These are phyloP conservation scores for Sinopyrophorus schimmeli DNA, from an alignment of 2,888 invertebrate genomes.

Conservation along the genomic window DNA sequence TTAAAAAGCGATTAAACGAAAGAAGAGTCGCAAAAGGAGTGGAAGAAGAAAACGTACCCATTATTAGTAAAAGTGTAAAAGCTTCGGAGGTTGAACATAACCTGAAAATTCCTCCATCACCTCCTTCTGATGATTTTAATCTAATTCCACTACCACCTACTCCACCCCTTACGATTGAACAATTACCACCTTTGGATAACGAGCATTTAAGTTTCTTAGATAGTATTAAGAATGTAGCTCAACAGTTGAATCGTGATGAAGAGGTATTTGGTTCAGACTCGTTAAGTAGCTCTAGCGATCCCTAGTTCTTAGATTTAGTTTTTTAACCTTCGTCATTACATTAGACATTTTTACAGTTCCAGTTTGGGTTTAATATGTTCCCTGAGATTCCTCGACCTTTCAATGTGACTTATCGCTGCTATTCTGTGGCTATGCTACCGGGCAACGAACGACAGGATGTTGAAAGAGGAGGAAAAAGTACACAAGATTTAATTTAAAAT, in stretches of 20 bases:
- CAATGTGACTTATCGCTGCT: slow-evolving; percentile 85
- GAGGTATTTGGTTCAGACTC: slow-evolving; percentile 25
- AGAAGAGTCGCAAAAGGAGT: slow-evolving; percentile 1
- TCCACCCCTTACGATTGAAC: neutral
- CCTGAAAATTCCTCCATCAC: neutral
- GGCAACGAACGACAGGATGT: slow-evolving; percentile 93
- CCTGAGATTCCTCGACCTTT: slow-evolving; percentile 81
- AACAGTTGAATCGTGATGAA: slow-evolving; percentile 22
- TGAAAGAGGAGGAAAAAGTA: slow-evolving; percentile 96
- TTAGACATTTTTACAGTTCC: slow-evolving; percentile 60
- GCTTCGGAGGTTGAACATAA: neutral
- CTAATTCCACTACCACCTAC: slow-evolving; percentile 5
- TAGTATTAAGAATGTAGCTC: slow-evolving; percentile 15
- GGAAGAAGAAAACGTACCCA: neutral
- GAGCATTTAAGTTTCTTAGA: slow-evolving; percentile 11
- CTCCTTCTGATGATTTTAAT: neutral
- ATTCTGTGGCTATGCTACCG: slow-evolving; percentile 93
- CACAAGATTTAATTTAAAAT: slow-evolving; percentile 42
- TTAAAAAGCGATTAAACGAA: slow-evolving; percentile 18
- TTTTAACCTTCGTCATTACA: slow-evolving; percentile 25
- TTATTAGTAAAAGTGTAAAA: neutral
- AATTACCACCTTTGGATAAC: slow-evolving; percentile 1
- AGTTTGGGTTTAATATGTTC: slow-evolving; percentile 89
- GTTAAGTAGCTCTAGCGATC: slow-evolving; percentile 4
- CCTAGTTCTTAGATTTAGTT: slow-evolving; percentile 2